phyloP scores from a whole-genome alignment of 2,888 invertebrate genomes.

The Plagiodera versicolora region DNA sequence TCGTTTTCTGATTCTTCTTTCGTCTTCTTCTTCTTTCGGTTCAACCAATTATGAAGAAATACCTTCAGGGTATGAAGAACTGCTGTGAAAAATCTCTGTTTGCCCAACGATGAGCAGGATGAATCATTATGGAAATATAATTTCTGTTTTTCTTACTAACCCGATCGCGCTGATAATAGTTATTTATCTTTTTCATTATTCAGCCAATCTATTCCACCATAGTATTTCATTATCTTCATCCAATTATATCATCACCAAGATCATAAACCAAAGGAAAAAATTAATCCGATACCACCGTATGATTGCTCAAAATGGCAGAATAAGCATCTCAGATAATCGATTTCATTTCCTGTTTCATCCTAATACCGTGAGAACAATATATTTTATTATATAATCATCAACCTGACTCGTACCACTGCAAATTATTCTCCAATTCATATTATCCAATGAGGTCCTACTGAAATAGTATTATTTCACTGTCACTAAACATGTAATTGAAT shows the following conservation, averaged over 20 bases:
- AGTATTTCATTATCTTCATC: conserved; percentile 2
- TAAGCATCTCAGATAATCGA: conserved; percentile 39
- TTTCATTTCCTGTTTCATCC: conserved; percentile 41
- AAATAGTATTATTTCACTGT: no score
- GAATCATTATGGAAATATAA: neutral
- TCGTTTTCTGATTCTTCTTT: no score
- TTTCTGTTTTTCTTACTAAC: neutral
- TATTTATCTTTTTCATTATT: neutral
- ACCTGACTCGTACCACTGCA: neutral
- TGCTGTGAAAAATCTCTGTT: no score
- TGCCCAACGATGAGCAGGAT: neutral
- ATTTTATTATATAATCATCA: conserved; percentile 16
- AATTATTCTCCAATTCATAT: no score
- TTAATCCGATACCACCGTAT: conserved; percentile 20
- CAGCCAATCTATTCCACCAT: neutral
- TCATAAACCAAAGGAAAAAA: conserved; percentile 19
- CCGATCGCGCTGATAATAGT: neutral
- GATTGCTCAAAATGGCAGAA: conserved; percentile 35
- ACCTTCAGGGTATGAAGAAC: no score
- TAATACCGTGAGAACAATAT: conserved; percentile 37
- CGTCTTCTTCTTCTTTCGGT: no score
- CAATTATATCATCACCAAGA: conserved; percentile 15
- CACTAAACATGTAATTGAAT: no score
- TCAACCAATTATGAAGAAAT: no score
- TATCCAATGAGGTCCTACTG: no score